Percentiles rank a stretch among this genome's conserved stretches.
phyloP scores from a whole-genome alignment of 2,797 vertebrate genomes.

The Platalea minor region DNA sequence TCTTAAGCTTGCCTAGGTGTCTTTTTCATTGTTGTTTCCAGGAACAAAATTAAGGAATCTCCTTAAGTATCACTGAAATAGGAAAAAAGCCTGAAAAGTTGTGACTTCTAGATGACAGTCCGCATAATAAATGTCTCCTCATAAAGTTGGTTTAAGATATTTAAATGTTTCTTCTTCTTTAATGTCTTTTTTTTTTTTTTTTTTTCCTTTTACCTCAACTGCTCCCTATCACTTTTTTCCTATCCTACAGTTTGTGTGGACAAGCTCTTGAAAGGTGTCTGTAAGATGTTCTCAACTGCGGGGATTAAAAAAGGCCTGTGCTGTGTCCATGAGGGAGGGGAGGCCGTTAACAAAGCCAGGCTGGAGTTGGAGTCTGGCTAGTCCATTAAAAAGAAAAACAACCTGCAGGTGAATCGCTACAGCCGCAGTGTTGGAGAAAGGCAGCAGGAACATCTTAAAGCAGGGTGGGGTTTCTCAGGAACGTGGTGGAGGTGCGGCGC shows the following conservation, averaged over 20 bases:
- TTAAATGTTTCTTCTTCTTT: not conserved
- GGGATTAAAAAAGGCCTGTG: fast-evolving
- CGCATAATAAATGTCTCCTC: not conserved
- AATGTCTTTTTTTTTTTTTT: not conserved
- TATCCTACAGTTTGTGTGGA: not conserved
- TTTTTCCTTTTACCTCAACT: not conserved
- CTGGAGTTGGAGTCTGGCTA: not conserved
- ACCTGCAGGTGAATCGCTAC: not conserved
- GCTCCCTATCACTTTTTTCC: not conserved
- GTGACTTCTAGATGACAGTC: not conserved
- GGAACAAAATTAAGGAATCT: not conserved
- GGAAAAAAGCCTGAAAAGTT: not conserved
- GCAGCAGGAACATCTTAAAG: not conserved
- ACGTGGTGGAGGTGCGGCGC: fast-evolving
- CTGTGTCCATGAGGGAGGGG: not conserved
- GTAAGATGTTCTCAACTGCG: not conserved
- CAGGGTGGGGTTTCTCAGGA: fast-evolving
- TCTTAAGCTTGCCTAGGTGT: not conserved
- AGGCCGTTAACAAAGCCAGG: not conserved
- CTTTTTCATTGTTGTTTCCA: not conserved
- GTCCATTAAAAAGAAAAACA: not conserved
- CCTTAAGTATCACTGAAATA: not conserved
- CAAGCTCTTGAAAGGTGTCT: not conserved
- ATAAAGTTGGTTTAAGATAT: not conserved
- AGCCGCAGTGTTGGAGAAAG: not conserved